Evolutionary conservation across 2,888 invertebrate genomes (phyloP).

Genomic region (Scaptodrosophila latifasciaeformis): DNA sequence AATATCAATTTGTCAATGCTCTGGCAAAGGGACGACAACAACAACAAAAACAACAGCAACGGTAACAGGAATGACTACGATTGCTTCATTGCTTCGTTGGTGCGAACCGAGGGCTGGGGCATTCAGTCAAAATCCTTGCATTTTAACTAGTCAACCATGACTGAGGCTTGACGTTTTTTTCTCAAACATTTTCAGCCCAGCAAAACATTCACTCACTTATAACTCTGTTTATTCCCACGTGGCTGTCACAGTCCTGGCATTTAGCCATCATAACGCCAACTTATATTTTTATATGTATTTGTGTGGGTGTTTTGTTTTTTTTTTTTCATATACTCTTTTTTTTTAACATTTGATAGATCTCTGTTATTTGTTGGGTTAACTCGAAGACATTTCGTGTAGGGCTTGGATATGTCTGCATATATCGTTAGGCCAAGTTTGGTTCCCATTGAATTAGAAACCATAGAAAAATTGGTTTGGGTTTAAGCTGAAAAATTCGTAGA

Average conservation of each 20-base stretch:
- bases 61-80: slow-evolving; percentile 5
- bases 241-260: slow-evolving; percentile 58
- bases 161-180: slow-evolving; percentile 2
- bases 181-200: too few relatives aligned
- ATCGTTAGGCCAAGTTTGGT: too few relatives aligned
- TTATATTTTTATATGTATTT: slow-evolving; percentile 15
- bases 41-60: slow-evolving; percentile 14
- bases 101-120: not conserved
- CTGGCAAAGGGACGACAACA: slow-evolving; percentile 25
- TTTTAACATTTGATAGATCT: too few relatives aligned
- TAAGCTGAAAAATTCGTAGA: not conserved
- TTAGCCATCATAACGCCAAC: slow-evolving; percentile 62
- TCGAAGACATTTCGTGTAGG: too few relatives aligned
- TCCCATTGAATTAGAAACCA: too few relatives aligned
- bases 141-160: slow-evolving; percentile 65
- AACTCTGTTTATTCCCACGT: slow-evolving; percentile 52
- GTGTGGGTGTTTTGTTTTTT: slow-evolving; percentile 6
- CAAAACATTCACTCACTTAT: too few relatives aligned
- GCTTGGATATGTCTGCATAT: too few relatives aligned
- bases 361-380: too few relatives aligned
- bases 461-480: too few relatives aligned
- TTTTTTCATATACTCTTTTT: slow-evolving; percentile 5
- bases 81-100: too few relatives aligned
- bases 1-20: slow-evolving; percentile 76
- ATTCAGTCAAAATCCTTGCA: slow-evolving; percentile 53